phyloP scores from a whole-genome alignment of 2,113 vertebrate species.

The Terrapene triunguis region DNA sequence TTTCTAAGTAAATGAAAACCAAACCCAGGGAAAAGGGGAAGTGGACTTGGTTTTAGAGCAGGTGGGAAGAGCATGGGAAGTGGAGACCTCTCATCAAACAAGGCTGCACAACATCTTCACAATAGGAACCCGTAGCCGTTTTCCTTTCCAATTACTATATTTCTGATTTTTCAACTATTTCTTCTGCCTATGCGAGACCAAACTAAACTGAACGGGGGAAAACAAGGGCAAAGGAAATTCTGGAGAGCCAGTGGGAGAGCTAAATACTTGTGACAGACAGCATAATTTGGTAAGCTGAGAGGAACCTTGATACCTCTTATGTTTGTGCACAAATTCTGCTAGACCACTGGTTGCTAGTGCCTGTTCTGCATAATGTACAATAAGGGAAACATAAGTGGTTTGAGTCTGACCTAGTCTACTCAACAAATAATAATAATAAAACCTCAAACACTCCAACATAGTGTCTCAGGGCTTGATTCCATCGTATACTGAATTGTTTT shows the following conservation, averaged over 20 bases:
- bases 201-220: not conserved
- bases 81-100: not conserved
- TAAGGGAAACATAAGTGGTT: not conserved
- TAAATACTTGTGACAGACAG: not conserved
- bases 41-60: not conserved
- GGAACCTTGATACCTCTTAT: not conserved
- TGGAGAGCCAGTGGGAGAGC: not conserved
- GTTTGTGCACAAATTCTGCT: not conserved
- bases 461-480: not conserved
- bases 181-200: not conserved
- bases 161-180: not conserved
- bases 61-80: not conserved
- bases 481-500: not conserved
- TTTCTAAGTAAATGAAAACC: not conserved
- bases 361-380: not conserved
- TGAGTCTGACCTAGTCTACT: accelerated
- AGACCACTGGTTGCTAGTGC: not conserved
- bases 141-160: not conserved
- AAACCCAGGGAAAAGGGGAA: not conserved
- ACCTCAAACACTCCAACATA: not conserved
- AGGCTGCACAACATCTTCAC: not conserved
- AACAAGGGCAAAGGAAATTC: not conserved
- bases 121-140: not conserved
- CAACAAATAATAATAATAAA: not conserved
- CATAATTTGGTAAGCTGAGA: not conserved